These are phyloP conservation scores for Dipus sagitta DNA, from an alignment of 2,797 vertebrate species.

Conservation along the genomic window DNA sequence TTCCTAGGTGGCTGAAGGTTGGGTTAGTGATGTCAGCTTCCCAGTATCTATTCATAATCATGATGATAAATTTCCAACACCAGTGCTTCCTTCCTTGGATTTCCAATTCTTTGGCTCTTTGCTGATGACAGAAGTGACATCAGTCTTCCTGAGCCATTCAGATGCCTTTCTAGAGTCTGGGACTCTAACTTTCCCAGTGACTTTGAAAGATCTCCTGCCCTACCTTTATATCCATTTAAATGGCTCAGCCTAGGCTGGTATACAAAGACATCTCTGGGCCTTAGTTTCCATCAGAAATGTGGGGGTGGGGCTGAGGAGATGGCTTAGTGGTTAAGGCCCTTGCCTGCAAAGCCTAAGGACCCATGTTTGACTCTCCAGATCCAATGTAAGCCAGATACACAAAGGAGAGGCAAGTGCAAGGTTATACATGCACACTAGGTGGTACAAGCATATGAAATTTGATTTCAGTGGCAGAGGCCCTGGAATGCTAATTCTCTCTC, in stretches of 20 bases:
- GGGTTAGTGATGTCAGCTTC: not conserved
- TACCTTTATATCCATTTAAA: not conserved
- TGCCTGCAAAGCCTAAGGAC: too few relatives aligned
- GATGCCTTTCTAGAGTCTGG: not conserved
- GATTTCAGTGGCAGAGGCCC: too few relatives aligned
- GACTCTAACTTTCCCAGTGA: not conserved
- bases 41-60: not conserved
- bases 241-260: not conserved
- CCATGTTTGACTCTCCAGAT: too few relatives aligned
- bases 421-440: too few relatives aligned
- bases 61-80: not conserved
- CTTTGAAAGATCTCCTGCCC: fast-evolving
- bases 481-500: too few relatives aligned
- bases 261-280: not conserved
- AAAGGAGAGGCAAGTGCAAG: too few relatives aligned
- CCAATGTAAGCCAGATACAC: too few relatives aligned
- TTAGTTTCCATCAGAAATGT: not conserved
- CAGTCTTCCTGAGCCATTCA: not conserved
- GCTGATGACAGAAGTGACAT: not conserved
- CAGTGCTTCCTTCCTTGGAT: not conserved
- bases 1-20: not conserved
- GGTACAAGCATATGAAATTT: too few relatives aligned
- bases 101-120: not conserved
- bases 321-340: too few relatives aligned
- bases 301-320: too few relatives aligned